Conservation (phyloP, 2,888 invertebrate species). For the Uropetala carovei region DNA sequence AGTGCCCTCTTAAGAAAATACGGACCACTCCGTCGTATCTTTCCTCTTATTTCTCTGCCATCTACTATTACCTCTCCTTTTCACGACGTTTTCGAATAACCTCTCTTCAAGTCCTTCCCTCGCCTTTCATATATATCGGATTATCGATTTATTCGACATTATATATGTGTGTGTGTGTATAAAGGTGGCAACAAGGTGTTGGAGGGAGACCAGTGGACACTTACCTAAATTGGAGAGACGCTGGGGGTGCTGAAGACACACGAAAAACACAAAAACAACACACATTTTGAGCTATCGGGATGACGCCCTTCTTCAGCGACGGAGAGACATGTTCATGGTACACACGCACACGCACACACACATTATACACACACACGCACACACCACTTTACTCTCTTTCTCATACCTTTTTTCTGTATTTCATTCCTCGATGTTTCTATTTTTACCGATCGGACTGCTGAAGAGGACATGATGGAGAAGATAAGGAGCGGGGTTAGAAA, state of each 20-base stretch:
- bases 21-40: not conserved
- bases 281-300: too few relatives aligned
- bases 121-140: not conserved
- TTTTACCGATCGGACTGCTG: not conserved
- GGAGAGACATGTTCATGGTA: too few relatives aligned
- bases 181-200: too few relatives aligned
- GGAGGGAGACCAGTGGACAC: too few relatives aligned
- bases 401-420: not conserved
- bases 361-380: too few relatives aligned
- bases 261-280: too few relatives aligned
- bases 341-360: too few relatives aligned
- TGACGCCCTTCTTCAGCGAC: too few relatives aligned
- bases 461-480: not conserved
- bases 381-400: too few relatives aligned
- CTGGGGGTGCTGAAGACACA: too few relatives aligned
- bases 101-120: not conserved
- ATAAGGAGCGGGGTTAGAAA: not conserved
- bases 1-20: not conserved
- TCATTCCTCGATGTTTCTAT: not conserved
- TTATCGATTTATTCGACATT: slow-evolving; percentile 18
- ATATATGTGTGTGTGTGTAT: too few relatives aligned
- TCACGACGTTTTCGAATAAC: not conserved
- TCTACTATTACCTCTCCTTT: not conserved
- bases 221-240: too few relatives aligned
- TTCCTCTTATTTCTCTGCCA: not conserved